These are phyloP conservation scores for Heterotis niloticus DNA, from an alignment of 2,113 vertebrate species.

Conservation along the genomic window DNA sequence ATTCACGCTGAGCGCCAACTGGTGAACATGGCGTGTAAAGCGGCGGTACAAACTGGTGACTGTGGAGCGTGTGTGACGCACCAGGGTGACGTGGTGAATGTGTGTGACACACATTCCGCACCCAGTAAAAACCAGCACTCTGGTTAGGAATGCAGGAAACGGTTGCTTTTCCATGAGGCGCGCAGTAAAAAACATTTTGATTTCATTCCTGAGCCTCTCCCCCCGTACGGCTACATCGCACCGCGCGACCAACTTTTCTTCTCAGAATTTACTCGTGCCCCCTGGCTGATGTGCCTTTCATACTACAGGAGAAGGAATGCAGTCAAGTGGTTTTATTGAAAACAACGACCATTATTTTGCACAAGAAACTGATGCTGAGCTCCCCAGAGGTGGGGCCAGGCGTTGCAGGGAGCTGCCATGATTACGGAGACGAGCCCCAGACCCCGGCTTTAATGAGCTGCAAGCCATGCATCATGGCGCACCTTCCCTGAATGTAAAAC, in stretches of 20 bases:
- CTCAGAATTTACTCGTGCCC: slow-evolving; percentile 30
- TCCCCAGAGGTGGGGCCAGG: slow-evolving; percentile 35
- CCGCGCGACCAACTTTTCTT: background rate
- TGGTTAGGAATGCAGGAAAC: background rate
- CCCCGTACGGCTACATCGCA: no score
- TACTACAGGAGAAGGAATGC: slow-evolving; percentile 37
- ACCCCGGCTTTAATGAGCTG: slow-evolving; percentile 45
- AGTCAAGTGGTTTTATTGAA: slow-evolving; percentile 44
- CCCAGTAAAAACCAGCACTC: no score
- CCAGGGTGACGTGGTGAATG: background rate
- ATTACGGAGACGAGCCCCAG: slow-evolving; percentile 48
- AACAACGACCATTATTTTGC: slow-evolving; percentile 33
- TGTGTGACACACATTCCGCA: background rate
- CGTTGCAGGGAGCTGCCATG: slow-evolving; percentile 31
- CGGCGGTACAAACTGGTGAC: no score
- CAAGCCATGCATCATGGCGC: slow-evolving; percentile 39
- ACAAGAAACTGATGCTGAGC: slow-evolving; percentile 30
- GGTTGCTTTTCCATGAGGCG: background rate
- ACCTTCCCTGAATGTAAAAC: slow-evolving; percentile 42
- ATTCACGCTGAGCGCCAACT: no score
- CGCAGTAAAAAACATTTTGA: slow-evolving; percentile 8
- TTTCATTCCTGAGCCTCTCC: background rate
- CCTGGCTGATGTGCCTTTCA: slow-evolving; percentile 41
- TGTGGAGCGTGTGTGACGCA: no score
- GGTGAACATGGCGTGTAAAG: no score